phyloP scores from a whole-genome alignment of 2,888 invertebrate species.

The Acanthopleura granulata region DNA sequence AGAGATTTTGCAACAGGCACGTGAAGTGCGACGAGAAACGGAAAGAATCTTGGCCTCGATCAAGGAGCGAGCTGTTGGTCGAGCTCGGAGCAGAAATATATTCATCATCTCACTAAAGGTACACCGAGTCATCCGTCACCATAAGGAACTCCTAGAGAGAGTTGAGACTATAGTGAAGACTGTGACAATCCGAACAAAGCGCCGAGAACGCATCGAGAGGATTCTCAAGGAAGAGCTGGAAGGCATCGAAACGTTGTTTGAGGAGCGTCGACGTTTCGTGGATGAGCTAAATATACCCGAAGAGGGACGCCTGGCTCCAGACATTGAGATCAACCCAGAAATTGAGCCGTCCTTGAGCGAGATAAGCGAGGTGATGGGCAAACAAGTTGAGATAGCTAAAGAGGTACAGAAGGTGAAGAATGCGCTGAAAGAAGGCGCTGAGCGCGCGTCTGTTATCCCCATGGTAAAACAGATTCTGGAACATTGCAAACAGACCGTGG shows the following conservation, averaged over 20 bases:
- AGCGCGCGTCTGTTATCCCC: not conserved
- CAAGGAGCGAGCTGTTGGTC: not conserved
- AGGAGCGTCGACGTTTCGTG: not conserved
- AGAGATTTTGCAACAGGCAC: not conserved
- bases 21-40: not conserved
- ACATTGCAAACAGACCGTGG: not conserved
- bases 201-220: not conserved
- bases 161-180: not conserved
- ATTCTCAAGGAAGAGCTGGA: not conserved
- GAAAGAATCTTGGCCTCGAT: not conserved
- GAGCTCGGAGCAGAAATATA: not conserved
- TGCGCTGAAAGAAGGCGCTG: not conserved
- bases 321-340: not conserved
- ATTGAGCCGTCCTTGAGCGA: not conserved
- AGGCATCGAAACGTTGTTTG: not conserved
- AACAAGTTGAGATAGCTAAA: not conserved
- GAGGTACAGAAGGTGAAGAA: not conserved
- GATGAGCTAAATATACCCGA: not conserved
- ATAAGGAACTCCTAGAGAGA: not conserved
- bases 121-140: not conserved
- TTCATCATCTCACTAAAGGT: slow-evolving; percentile 2
- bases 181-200: not conserved
- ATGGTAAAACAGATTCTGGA: not conserved
- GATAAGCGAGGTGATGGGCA: not conserved
- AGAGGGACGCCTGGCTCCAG: not conserved